phyloP scores from a whole-genome alignment of 1,140 invertebrate genomes.

The Cyclargus thomasi region DNA sequence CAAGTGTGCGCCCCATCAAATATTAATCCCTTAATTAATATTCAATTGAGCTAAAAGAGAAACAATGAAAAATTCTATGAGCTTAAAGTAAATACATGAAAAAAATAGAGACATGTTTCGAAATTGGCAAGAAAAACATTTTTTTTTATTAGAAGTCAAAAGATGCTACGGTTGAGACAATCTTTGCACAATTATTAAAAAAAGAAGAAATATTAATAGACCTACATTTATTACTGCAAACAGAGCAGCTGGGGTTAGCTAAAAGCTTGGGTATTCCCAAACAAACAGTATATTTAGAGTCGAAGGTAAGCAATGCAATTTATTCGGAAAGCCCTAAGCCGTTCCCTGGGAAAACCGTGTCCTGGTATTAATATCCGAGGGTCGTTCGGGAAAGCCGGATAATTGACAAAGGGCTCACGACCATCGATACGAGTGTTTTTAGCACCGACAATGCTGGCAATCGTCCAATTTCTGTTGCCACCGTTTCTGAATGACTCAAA shows the following conservation, averaged over 20 bases:
- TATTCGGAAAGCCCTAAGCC: neutral
- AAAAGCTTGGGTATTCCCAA: neutral
- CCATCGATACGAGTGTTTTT: slow-evolving; percentile 28
- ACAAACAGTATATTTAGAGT: neutral
- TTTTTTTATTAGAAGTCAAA: too few species aligned
- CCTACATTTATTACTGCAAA: too few species aligned
- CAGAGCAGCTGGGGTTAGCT: too few species aligned
- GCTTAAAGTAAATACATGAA: too few species aligned
- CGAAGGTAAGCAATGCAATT: neutral
- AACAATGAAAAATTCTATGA: neutral
- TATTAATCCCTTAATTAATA: too few species aligned
- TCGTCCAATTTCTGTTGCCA: slow-evolving; percentile 51
- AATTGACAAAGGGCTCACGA: slow-evolving; percentile 32
- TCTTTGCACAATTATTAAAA: too few species aligned
- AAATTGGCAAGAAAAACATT: too few species aligned
- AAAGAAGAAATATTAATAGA: too few species aligned
- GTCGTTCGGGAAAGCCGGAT: slow-evolving; percentile 6
- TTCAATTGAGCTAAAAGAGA: neutral
- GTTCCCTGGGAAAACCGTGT: neutral
- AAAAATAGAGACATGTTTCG: too few species aligned
- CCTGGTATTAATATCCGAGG: slow-evolving; percentile 13
- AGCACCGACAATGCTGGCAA: slow-evolving; percentile 39
- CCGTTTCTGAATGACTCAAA: slow-evolving; percentile 42
- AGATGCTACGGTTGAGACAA: too few species aligned
- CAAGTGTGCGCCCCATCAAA: neutral